Evolutionary conservation across 2,797 vertebrate species (phyloP).

Genomic region (Pyrocephalus nanus): DNA sequence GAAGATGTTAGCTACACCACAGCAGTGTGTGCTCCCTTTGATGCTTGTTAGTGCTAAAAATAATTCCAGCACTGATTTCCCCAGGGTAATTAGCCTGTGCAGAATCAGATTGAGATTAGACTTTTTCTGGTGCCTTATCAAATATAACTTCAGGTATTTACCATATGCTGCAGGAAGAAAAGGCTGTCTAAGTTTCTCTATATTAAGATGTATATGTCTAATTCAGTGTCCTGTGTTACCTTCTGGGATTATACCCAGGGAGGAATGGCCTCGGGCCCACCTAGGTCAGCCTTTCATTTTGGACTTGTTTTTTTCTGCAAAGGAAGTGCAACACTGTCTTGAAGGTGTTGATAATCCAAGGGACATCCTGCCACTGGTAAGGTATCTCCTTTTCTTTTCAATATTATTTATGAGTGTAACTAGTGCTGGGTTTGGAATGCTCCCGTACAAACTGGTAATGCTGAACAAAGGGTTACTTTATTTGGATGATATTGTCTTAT

Average conservation of each 20-base stretch:
- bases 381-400: background rate
- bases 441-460: background rate
- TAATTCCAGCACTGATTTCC: slow-evolving; percentile 48
- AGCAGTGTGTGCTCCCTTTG: background rate
- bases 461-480: background rate
- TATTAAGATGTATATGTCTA: background rate
- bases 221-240: background rate
- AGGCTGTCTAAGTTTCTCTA: background rate
- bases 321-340: background rate
- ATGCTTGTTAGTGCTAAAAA: slow-evolving; percentile 29
- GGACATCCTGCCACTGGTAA: background rate
- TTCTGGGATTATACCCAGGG: background rate
- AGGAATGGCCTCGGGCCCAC: background rate
- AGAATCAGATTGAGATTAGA: slow-evolving; percentile 27
- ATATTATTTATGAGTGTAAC: background rate
- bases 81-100: slow-evolving; percentile 14
- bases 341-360: background rate
- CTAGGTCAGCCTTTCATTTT: background rate
- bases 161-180: background rate
- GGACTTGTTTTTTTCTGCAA: background rate
- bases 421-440: background rate
- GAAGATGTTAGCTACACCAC: background rate
- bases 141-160: slow-evolving; percentile 4
- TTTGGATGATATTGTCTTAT: background rate
- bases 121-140: background rate